Evolutionary conservation across 92 coral and sea anemone genomes (phyloP).

Genomic region (Hydrozoanthus gracilis): DNA sequence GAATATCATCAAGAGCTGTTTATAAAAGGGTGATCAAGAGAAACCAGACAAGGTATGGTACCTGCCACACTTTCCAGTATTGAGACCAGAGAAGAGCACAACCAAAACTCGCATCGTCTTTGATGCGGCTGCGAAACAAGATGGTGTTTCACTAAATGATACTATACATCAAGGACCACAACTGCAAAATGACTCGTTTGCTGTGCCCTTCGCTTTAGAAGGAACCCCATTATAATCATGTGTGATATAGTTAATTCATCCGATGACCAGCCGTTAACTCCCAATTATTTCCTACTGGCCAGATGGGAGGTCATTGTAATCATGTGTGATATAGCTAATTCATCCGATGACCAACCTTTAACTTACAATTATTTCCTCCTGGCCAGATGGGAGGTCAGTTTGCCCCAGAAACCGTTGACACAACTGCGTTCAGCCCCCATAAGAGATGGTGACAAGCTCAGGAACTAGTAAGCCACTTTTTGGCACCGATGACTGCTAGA

Average conservation of each 20-base stretch:
- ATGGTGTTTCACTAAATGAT: conserved; percentile 65
- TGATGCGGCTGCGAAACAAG: conserved; percentile 63
- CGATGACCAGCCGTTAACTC: too few relatives aligned
- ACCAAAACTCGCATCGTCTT: conserved; percentile 77
- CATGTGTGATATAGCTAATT: too few relatives aligned
- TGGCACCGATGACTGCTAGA: conserved; percentile 59
- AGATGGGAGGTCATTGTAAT: too few relatives aligned
- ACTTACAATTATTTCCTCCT: neutral
- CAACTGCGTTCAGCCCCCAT: conserved; percentile 19
- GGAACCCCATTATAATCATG: conserved; percentile 52
- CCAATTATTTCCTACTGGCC: too few relatives aligned
- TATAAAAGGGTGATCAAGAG: conserved; percentile 57
- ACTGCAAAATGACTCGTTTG: conserved; percentile 60
- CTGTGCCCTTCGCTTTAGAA: conserved; percentile 62
- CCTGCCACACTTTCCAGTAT: conserved; percentile 76
- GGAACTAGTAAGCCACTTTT: conserved; percentile 49
- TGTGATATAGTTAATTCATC: conserved; percentile 76
- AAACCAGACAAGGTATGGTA: conserved; percentile 53
- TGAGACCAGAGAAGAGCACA: conserved; percentile 73
- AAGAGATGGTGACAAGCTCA: conserved; percentile 57
- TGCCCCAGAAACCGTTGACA: conserved; percentile 62
- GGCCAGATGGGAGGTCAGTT: conserved; percentile 57
- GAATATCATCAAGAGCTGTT: conserved; percentile 52
- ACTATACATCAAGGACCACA: conserved; percentile 68
- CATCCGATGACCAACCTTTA: neutral